Base-by-base conservation (phyloP, 1,140 invertebrate species). In the Eupeodes corollae region DNA sequence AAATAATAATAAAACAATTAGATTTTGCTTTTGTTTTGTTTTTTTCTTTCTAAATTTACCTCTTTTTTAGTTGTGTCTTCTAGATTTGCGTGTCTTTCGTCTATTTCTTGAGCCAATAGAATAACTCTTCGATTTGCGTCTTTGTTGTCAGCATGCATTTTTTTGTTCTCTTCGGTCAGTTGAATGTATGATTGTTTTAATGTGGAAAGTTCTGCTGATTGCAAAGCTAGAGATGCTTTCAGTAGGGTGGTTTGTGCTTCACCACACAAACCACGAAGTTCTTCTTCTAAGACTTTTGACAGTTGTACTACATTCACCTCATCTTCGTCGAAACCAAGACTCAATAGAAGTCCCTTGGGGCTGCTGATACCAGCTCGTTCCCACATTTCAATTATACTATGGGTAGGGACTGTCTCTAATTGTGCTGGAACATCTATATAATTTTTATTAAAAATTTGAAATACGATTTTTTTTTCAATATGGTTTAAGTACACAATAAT, bases 31-130 rank as follows among this genome's bases (percentile, higher is more conserved):
- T 5, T 37, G 11, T 5, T 14, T 37, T 37, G 10, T 14, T 14
- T 3, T 5, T 14, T 37, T n/a, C 10, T 14, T 43, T 15, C 14
- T 35, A 16, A 37, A 46, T 45, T 82, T 78, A 34, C 79, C 75
- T 57, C 82, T 75, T 50, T 64, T 44, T 46, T 67, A 42, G 80
- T 71, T 21, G 78, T 77, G 48, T 79, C 79, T 67, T 94, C 90
- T 54, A 92, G 74, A 35, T 80, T 75, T 1, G 78, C 73, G 64
- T 93, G 88, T 55, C 87, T 83, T 44, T 94, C 91, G 62, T 95
- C 91, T 2, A 91, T 83, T 68, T 95, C 91, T 48, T 86, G 83
- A 2, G 88, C 90, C 16, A 94, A 67, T 32, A 89, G 56, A 8
- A 79, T 74, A 0, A 87, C 84, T 49, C 88, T 71, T 30, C 83